Percentiles rank a stretch among this genome's conserved stretches.
Evolutionary conservation across 2,888 invertebrate species (phyloP).

Genomic region (Drosophila macrospina): DNA sequence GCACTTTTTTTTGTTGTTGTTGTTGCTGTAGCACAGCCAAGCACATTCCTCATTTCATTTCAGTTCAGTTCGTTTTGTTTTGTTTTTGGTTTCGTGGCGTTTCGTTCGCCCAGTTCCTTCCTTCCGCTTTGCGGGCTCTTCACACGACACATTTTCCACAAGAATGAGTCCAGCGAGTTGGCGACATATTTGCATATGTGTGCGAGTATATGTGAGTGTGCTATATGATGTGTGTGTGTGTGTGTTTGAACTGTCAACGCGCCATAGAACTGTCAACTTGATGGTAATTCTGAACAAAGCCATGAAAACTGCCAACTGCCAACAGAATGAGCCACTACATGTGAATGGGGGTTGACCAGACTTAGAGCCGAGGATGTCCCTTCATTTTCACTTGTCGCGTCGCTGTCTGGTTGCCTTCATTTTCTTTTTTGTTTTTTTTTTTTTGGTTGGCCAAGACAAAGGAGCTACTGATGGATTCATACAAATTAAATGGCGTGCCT

Average conservation of each 20-base stretch:
- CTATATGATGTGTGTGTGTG: constrained; percentile 32
- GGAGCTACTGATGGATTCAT: constrained; percentile 81
- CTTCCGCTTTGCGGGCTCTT: constrained; percentile 77
- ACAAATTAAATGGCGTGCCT: constrained; percentile 71
- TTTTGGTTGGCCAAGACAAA: constrained; percentile 71
- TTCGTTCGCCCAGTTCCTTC: constrained; percentile 69
- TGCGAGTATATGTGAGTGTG: constrained; percentile 22
- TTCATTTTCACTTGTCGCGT: constrained; percentile 59
- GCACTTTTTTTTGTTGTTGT: constrained; percentile 28
- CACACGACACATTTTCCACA: constrained; percentile 74
- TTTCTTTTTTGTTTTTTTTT: constrained; percentile 22
- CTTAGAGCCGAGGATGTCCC: constrained; percentile 6
- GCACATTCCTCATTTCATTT: constrained; percentile 76
- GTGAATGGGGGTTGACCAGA: constrained; percentile 11
- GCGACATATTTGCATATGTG: constrained; percentile 79
- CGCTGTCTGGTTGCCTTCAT: constrained; percentile 44
- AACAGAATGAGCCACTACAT: constrained; percentile 43
- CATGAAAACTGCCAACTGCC: constrained; percentile 73
- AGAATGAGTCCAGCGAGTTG: constrained; percentile 74
- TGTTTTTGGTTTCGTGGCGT: constrained; percentile 23
- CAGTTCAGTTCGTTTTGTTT: constrained; percentile 19
- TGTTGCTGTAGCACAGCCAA: constrained; percentile 27
- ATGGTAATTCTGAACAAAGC: constrained; percentile 80
- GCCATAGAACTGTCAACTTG: constrained; percentile 83
- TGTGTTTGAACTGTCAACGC: constrained; percentile 81